Base-by-base conservation (phyloP, 1,140 invertebrate species). In the Drosophila quadrilineata region DNA sequence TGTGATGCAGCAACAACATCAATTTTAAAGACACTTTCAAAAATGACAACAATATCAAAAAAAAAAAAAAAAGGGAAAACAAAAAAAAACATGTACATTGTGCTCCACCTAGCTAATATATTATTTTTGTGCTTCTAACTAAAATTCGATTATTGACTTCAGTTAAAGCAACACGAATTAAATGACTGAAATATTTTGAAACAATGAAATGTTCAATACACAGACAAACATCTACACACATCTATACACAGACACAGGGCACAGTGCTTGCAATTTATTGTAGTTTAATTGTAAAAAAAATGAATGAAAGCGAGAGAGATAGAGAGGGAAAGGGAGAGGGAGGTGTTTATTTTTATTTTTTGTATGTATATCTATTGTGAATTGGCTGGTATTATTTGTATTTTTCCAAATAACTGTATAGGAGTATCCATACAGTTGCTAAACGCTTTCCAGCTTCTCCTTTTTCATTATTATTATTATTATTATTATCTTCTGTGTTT, bases 221-320 rank as follows among this genome's bases (percentile, higher is more conserved):
- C 26, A 38, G 14, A 19, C 10, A 28, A 9, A 52, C 29, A 41
- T 35, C 29, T 41, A 50, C 24, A 29, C 28, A 26, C 26, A 52
- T 49, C 49, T 38, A 17, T 12, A 57, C 12, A 58, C 46, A 67
- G 16, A 66, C 6, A 35, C 53, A 59, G 60, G 75, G 67, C 71
- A 71, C 59, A 74, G 75, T 82, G 77, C 63, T 80, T 80, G 65
- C 54, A 75, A 72, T 64, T 58, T 76, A n/a, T n/a, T 48, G 36
- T 84, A 76, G 72, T 65, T 82, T 54, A 73, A 65, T 45, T 65
- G 54, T 65, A 45, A 58, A 58, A 65, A 52, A 36, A 41, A 19
- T 56, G n/a, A n/a, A n/a, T n/a, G n/a, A n/a, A n/a, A n/a, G n/a
- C n/a, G n/a, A n/a, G n/a, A n/a, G n/a, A n/a, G n/a, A n/a, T n/a